Conservation (phyloP, 2,797 vertebrate species). For the Sorex maritimensis region DNA sequence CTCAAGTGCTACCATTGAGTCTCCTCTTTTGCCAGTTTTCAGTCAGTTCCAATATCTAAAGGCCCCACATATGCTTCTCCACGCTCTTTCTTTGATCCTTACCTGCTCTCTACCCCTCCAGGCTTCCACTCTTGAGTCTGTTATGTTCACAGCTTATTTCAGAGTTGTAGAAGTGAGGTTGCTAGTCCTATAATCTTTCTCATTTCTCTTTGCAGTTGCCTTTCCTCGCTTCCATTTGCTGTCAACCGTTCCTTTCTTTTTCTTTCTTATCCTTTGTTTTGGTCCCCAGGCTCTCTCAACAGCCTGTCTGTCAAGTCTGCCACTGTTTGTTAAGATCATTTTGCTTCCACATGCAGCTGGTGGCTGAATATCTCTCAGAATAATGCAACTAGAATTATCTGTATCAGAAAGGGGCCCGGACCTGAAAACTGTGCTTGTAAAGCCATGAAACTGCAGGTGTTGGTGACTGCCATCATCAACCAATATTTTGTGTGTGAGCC, state of each 20-base stretch:
- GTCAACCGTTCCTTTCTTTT: slow-evolving; percentile 46
- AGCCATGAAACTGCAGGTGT: slow-evolving; percentile 28
- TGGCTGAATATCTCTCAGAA: slow-evolving; percentile 70
- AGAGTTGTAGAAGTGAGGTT: background rate
- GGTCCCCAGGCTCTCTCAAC: slow-evolving; percentile 57
- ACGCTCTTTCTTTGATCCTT: background rate
- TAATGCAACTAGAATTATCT: slow-evolving; percentile 56
- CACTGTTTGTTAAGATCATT: slow-evolving; percentile 81
- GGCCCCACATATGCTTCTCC: background rate
- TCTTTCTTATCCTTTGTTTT: slow-evolving; percentile 61
- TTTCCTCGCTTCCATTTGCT: slow-evolving; percentile 49
- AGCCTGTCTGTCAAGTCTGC: slow-evolving; percentile 77
- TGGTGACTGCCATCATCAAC: background rate
- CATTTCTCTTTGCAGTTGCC: slow-evolving; percentile 20
- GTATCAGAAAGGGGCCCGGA: slow-evolving; percentile 55
- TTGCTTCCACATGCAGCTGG: slow-evolving; percentile 75
- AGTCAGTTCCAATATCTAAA: slow-evolving; percentile 39
- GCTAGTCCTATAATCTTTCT: background rate
- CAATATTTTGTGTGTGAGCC: slow-evolving; percentile 67
- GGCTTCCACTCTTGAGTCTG: background rate
- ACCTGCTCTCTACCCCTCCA: background rate
- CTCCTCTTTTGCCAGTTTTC: background rate
- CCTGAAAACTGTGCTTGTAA: slow-evolving; percentile 66
- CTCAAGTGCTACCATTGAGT: slow-evolving; percentile 26
- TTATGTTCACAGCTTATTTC: slow-evolving; percentile 53